Evolutionary conservation across 2,888 invertebrate genomes (phyloP).

Genomic region (Halictus ligatus): DNA sequence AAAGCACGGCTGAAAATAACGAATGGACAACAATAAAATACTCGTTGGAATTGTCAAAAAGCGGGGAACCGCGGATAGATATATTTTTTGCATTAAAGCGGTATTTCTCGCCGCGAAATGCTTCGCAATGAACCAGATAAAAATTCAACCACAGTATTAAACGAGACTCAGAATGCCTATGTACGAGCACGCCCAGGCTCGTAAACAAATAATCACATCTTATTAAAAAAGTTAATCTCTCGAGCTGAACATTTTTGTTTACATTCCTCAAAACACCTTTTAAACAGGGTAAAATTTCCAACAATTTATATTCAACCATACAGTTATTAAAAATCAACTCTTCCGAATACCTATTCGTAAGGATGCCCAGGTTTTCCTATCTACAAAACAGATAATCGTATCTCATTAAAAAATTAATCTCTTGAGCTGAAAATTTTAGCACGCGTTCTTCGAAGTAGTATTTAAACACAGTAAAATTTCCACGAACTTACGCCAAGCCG

Average conservation of each 20-base stretch:
- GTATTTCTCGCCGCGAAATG: background rate
- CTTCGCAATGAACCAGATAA: background rate
- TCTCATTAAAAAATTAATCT: too few species aligned
- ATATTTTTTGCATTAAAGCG: background rate
- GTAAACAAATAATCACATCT: background rate
- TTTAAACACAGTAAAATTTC: background rate
- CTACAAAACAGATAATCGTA: too few species aligned
- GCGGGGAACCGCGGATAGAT: background rate
- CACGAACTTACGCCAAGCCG: background rate
- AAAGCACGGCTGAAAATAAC: background rate
- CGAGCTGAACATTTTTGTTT: background rate
- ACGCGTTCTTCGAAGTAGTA: too few species aligned
- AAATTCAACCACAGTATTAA: background rate
- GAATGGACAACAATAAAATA: slow-evolving; percentile 14
- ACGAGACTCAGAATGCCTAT: background rate
- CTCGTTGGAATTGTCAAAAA: slow-evolving; percentile 2
- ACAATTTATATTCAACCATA: too few species aligned
- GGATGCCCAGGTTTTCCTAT: too few species aligned
- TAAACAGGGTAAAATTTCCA: too few species aligned
- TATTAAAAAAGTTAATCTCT: background rate
- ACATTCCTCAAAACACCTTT: background rate
- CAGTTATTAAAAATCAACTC: too few species aligned
- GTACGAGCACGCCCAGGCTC: too few species aligned
- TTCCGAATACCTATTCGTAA: too few species aligned
- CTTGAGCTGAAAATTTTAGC: too few species aligned